Base-by-base conservation (phyloP, 2,113 vertebrate species). In the Galeopterus variegatus region DNA sequence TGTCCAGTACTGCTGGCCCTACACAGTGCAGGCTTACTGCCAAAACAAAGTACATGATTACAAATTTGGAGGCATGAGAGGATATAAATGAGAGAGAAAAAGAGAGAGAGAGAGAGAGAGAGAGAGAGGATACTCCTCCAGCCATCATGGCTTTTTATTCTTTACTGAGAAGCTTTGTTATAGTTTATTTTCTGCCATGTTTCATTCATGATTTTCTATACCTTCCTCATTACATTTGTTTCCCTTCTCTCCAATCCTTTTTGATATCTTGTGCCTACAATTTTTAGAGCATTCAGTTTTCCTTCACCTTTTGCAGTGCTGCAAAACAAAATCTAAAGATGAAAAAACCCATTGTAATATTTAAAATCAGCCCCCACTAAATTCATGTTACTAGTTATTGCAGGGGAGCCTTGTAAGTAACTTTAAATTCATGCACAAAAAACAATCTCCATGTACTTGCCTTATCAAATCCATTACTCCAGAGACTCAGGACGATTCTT, bases 261-360 rank as follows among this genome's bases (percentile, higher is more conserved):
- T 60, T 28, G 33, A 33, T 94, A 21, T 36, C 77, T 88, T 94
- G 10, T 80, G 62, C 1, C 28, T 73, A 8, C 75, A 91, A 79
- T 81, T 86, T 86, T 33, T 88, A 31, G 0, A 60, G 4, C 3
- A 94, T 90, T 12, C 28, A 18, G 80, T 94, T 97, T 95, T 79
- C 8, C 31, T 88, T 97, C 62, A 84, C 65, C 4, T 87, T 95
- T 95, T 73, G 2, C 15, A 79, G 75, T 77, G 2, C n/a, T 82
- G 88, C 11, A 95, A 89, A 76, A 15, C 41, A 83, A 93, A 60
- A 14, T 26, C 18, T 26, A 56, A 62, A 98, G 85, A 92, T 6
- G 15, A 76, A 23, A 96, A 98, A 23, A 14, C 19, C 93, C 0
- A 3, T 64, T 3, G 0, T 76, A 7, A 1, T 8, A 41, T 76